Evolutionary conservation across 2,113 vertebrate genomes (phyloP).

Genomic region (Laticauda laticaudata): DNA sequence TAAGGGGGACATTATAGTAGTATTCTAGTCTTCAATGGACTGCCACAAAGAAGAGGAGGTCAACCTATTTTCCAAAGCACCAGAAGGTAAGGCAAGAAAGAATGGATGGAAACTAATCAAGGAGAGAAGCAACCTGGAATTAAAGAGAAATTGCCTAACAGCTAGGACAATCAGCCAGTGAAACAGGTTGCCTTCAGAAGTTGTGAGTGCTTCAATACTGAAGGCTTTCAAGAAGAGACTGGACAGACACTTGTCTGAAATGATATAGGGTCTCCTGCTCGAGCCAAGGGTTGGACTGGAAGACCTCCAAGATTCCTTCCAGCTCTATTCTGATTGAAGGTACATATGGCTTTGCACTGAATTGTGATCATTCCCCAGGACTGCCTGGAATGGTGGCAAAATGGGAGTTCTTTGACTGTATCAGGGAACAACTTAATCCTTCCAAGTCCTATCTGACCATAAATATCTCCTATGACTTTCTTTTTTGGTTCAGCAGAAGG

Average conservation of each 20-base stretch:
- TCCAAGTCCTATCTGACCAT: neutral
- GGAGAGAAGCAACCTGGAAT: neutral
- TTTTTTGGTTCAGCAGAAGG: neutral
- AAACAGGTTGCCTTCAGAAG: neutral
- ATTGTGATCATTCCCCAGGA: neutral
- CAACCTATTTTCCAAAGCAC: neutral
- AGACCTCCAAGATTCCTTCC: no score
- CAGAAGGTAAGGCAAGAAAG: neutral
- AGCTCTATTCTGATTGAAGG: neutral
- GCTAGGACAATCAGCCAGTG: neutral
- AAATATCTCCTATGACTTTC: neutral
- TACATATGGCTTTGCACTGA: neutral
- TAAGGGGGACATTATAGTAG: neutral
- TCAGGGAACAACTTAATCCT: neutral
- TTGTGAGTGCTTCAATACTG: neutral
- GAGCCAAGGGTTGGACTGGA: neutral
- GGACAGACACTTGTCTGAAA: neutral
- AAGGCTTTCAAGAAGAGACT: neutral
- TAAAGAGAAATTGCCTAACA: neutral
- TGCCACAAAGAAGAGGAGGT: no score
- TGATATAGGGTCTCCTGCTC: neutral
- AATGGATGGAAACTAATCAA: neutral
- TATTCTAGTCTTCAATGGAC: neutral
- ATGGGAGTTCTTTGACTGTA: neutral
- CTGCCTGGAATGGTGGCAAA: neutral